Evolutionary conservation across 64 coral and sea anemone species (phyloP), one percentile per base, ranked within the genome.

Genomic region (Porites lutea): DNA sequence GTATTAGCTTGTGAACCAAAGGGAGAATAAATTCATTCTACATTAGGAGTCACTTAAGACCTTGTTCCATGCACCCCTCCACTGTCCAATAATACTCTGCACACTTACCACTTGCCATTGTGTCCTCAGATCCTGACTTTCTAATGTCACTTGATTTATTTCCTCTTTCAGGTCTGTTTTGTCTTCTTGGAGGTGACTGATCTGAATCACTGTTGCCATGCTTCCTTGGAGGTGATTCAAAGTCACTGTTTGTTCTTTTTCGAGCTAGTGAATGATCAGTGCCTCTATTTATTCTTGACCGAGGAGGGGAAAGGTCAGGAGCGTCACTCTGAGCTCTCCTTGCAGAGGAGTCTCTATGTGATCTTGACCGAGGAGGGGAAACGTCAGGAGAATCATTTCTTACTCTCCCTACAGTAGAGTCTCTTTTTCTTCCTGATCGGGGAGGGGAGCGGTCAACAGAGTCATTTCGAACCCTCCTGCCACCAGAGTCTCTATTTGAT

Each of bases 101-200:
- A 1, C 48, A 94, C 92, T 94, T 48, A 94, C 92, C 71, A 68
- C 60, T 54, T 48, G 87, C 49, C 23, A 89, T 14, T 83, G 69
- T 89, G 13, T 55, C 48, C 47, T 66, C 92, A 23, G 58, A 62
- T 52, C 55, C 71, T 65, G 61, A 57, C 58, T 64, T 89, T 3
- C 48, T 13, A 10, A 18, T 54, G 27, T 64, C 75, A 43, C 20
- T 87, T 47, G 61, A n/a, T 5, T 14, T 15, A 72, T 48, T 27
- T 76, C 59, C 22, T 4, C 49, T 20, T 77, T 62, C 77, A 46
- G 59, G 83, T 16, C 1, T 51, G 11, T 5, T 65, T 51, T 0
- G 45, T 4, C 88, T 96, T 51, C 75, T 86, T 46, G 91, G 91
- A 15, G 95, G 80, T n/a, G 92, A 93, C 75, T 87, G 87, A 54